A percentile compares a stretch with the other conserved stretches of the same genome.
phyloP scores from a whole-genome alignment of 2,113 vertebrate genomes.

The Emydura subglobosa region DNA sequence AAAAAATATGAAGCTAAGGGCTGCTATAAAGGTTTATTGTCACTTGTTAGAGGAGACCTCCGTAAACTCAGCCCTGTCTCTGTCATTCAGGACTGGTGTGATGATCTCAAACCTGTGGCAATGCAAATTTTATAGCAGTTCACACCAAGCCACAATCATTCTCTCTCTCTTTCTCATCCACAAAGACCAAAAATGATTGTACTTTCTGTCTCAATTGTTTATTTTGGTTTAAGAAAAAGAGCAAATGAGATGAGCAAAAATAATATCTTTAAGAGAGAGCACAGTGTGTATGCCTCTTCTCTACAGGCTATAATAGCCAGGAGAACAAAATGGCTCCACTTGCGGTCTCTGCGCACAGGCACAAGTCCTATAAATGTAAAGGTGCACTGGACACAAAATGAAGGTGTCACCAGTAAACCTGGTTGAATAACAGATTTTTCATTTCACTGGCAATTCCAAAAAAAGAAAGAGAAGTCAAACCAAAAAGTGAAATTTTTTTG shows the following conservation, averaged over 20 bases:
- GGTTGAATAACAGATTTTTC: background rate
- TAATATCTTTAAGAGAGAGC: background rate
- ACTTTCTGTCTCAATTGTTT: background rate
- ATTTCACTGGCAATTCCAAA: background rate
- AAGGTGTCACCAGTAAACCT: accelerated
- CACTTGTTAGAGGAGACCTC: slow-evolving; percentile 56
- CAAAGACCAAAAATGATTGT: background rate
- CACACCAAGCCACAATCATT: background rate
- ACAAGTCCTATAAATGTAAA: background rate
- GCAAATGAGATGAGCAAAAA: slow-evolving; percentile 17
- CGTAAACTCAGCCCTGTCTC: slow-evolving; percentile 45
- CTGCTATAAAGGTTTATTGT: slow-evolving; percentile 68
- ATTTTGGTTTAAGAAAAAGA: slow-evolving; percentile 34
- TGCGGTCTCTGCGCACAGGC: background rate
- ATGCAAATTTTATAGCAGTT: slow-evolving; percentile 7
- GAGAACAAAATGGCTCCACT: background rate
- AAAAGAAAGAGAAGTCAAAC: background rate
- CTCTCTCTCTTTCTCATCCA: background rate
- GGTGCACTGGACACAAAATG: accelerated
- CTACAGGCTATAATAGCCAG: background rate
- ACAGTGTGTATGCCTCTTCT: accelerated
- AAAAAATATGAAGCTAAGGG: slow-evolving; percentile 72
- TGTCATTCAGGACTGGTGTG: background rate
- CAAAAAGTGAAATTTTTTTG: background rate
- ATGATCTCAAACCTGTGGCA: slow-evolving; percentile 28